A percentile compares a stretch with the other conserved stretches of the same genome.
Conservation (phyloP, 2,113 vertebrate species). For the Ploceus nigricollis region DNA sequence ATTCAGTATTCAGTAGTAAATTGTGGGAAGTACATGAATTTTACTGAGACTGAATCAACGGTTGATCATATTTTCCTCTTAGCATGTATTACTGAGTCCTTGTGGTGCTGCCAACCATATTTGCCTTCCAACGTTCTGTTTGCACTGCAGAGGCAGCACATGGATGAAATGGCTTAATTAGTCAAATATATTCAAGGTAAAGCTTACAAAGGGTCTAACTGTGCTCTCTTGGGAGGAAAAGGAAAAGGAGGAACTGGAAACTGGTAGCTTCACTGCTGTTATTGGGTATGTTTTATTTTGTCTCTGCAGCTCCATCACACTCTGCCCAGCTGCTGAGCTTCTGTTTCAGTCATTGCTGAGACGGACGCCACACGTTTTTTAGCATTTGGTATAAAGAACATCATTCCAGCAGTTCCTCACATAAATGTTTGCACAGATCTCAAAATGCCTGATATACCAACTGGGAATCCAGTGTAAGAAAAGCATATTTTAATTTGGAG, state of each 20-base stretch:
- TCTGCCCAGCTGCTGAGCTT: conserved; percentile 17
- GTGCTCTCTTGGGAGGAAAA: conserved; percentile 14
- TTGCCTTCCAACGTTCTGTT: conserved; percentile 36
- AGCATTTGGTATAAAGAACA: neutral
- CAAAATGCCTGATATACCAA: neutral
- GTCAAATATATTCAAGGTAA: conserved; percentile 47
- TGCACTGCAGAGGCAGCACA: conserved; percentile 38
- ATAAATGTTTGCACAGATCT: neutral
- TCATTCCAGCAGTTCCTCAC: neutral
- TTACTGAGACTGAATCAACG: conserved; percentile 22
- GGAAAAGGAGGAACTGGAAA: conserved; percentile 33
- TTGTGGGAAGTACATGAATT: neutral
- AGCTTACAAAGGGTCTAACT: conserved; percentile 24
- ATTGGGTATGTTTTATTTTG: neutral
- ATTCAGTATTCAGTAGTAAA: neutral
- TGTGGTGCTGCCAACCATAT: conserved; percentile 6
- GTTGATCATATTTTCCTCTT: conserved; percentile 14
- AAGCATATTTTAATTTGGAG: neutral
- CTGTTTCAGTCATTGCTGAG: neutral
- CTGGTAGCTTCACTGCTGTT: neutral
- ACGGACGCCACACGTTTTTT: neutral
- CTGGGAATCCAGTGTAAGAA: neutral
- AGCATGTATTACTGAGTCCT: neutral
- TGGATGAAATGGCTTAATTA: conserved; percentile 58
- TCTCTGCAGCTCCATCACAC: neutral